Base-by-base conservation (phyloP, 2,113 vertebrate genomes). In the Caretta caretta region DNA sequence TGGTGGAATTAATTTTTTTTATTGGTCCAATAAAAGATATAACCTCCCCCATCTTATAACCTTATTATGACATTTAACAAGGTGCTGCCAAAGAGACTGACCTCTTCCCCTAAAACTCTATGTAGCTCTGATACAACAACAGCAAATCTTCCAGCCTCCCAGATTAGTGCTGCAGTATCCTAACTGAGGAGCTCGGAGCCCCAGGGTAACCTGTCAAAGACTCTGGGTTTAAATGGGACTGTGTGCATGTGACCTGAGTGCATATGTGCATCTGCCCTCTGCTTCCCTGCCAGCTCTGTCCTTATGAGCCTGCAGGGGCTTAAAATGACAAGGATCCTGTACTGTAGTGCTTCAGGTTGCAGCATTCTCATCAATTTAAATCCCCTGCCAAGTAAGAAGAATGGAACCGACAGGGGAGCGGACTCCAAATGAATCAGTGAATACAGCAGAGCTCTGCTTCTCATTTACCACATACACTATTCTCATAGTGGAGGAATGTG, bases 201-300 rank as follows among this genome's bases (percentile, higher is more conserved):
- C 86, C 88, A 90, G 49, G 62, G 46, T 53, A 19, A 46, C 35
- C 6, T 12, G 19, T 38, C 2, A 10, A 2, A 1, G 56, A n/a
- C 86, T 25, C 81, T 48, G 42, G 25, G 65, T 81, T 85, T 84
- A 49, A 85, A 1, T 79, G 35, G 48, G 57, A 72, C 1, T 50
- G 10, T 0, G 0, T 92, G 83, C 27, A 65, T 19, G 51, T n/a
- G 90, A 49, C 19, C 46, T 0, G 3, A 20, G 25, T 2, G 3
- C 17, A 1, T 90, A 93, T 83, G 59, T n/a, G 31, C 49, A 31
- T 35, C 29, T 46, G 65, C 48, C 72, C 81, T 88, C 83, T 51
- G 6, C 29, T 81, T 16, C 35, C 83, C 51, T 80, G 79, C 79
- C 79, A 83, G 24, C 6, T 5, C 35, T 86, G 57, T 81, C 27